phyloP scores from a whole-genome alignment of 2,113 vertebrate species.

The Corythoichthys intestinalis region DNA sequence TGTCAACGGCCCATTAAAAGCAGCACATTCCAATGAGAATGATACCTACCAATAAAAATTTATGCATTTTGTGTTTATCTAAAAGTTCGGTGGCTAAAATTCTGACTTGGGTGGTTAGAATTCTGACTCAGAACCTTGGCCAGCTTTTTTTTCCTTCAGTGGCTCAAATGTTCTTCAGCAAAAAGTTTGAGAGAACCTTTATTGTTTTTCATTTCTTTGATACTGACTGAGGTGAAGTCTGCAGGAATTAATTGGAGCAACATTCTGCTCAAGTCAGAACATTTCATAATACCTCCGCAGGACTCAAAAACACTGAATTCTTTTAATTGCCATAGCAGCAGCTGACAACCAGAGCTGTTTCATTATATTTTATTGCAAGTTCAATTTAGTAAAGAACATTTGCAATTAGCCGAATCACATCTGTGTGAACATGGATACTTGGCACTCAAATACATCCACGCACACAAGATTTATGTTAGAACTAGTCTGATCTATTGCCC shows the following conservation, averaged over 20 bases:
- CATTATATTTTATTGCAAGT: conserved; percentile 10
- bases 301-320: conserved; percentile 16
- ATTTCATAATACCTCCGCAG: conserved; percentile 18
- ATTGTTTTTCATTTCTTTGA: conserved; percentile 14
- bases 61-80: conserved; percentile 1
- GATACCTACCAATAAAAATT: conserved; percentile 17
- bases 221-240: conserved; percentile 36
- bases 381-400: conserved; percentile 19
- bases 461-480: background rate
- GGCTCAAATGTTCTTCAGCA: no score
- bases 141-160: no score
- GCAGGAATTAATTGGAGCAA: conserved; percentile 51
- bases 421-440: conserved; percentile 4
- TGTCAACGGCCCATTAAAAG: no score
- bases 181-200: no score
- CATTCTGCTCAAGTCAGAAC: conserved; percentile 30
- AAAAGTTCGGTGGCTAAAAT: no score
- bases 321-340: conserved; percentile 25
- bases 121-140: no score
- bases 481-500: background rate
- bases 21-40: conserved; percentile 23
- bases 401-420: conserved; percentile 16
- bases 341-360: conserved; percentile 15
- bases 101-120: no score
- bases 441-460: conserved; percentile 10